These are phyloP conservation scores for Trachymyrmex septentrionalis DNA, from an alignment of 1,140 invertebrate species.

Conservation along the genomic window DNA sequence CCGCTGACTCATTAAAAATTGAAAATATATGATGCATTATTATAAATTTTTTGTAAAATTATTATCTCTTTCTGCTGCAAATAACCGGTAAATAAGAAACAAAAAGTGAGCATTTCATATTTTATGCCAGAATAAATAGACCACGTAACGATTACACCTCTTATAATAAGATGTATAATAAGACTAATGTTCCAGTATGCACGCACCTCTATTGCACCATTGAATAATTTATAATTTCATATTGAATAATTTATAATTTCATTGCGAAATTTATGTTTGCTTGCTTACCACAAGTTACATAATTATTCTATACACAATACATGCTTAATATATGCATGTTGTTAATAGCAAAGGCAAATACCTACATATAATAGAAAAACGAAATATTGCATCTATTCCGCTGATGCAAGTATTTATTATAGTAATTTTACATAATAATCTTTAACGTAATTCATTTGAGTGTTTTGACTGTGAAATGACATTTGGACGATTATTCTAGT, in stretches of 20 bases:
- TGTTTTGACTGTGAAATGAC: not conserved
- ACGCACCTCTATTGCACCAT: not conserved
- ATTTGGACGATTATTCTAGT: not conserved
- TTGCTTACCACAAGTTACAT: not conserved
- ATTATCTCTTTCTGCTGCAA: not conserved
- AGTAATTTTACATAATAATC: slow-evolving; percentile 19
- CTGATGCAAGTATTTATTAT: not conserved
- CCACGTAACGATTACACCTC: not conserved
- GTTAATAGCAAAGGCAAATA: not conserved
- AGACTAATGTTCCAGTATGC: not conserved
- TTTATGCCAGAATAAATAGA: not conserved
- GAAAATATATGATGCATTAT: not conserved
- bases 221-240: slow-evolving; percentile 12
- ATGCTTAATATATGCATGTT: not conserved
- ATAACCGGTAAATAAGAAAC: not conserved
- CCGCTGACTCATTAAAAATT: not conserved
- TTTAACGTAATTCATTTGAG: not conserved
- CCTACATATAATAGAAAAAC: slow-evolving; percentile 1
- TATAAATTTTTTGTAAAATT: not conserved
- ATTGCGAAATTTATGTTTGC: slow-evolving; percentile 2
- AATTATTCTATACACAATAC: not conserved
- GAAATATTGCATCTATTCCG: not conserved
- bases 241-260: slow-evolving; percentile 1
- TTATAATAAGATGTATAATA: too few relatives aligned
- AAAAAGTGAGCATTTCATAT: not conserved